A percentile compares a stretch with the other conserved stretches of the same genome.
phyloP scores from a whole-genome alignment of 1,140 invertebrate genomes.

The Aleiodes sp. region DNA sequence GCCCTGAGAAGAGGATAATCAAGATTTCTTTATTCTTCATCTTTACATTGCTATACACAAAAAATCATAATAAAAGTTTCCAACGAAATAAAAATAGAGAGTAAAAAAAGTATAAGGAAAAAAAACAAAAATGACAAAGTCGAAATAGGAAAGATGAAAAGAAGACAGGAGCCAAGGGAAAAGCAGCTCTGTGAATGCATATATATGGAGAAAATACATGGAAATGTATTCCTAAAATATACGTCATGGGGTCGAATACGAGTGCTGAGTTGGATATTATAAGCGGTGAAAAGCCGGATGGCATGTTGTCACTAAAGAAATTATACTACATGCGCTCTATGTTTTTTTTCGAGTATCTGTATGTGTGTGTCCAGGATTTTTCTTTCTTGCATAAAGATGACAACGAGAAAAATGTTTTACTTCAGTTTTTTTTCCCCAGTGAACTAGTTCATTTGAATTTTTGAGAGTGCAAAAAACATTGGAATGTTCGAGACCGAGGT shows the following conservation, averaged over 20 bases:
- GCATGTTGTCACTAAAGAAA: conserved; percentile 60
- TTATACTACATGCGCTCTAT: conserved; percentile 51
- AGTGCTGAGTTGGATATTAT: conserved; percentile 57
- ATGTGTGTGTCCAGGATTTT: conserved; percentile 33
- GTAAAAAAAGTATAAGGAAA: too few relatives aligned
- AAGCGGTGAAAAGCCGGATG: conserved; percentile 62
- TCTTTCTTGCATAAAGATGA: conserved; percentile 32
- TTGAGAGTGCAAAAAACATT: not conserved
- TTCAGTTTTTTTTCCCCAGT: too few relatives aligned
- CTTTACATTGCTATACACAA: too few relatives aligned
- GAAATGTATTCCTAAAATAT: conserved; percentile 61
- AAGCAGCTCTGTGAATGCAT: not conserved
- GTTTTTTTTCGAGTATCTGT: too few relatives aligned
- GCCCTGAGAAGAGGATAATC: too few relatives aligned
- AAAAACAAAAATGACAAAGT: too few relatives aligned
- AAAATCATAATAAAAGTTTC: too few relatives aligned
- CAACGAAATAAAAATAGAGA: too few relatives aligned
- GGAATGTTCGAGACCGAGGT: too few relatives aligned
- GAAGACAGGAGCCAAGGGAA: conserved; percentile 6
- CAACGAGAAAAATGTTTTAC: conserved; percentile 33
- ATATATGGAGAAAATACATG: conserved; percentile 59
- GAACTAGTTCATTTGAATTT: not conserved
- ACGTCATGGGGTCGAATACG: conserved; percentile 25
- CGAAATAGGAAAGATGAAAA: conserved; percentile 19
- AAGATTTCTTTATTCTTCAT: too few relatives aligned